Evolutionary conservation across 1,140 invertebrate genomes (phyloP).

Genomic region (Sitodiplosis mosellana): DNA sequence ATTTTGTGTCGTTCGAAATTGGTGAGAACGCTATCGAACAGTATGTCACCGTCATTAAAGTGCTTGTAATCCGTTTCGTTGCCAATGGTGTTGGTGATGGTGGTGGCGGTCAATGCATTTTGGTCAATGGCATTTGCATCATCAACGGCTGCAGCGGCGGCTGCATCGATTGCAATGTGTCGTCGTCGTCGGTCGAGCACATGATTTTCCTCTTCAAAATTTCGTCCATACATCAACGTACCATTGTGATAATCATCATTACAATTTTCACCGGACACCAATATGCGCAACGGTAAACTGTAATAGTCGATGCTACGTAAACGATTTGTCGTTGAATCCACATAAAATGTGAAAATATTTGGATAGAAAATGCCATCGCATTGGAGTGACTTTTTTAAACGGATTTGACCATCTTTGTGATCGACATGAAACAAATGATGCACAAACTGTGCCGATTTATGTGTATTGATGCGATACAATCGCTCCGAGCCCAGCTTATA

Average conservation of each 20-base stretch:
- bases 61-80: constrained; percentile 5
- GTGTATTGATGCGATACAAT: constrained; percentile 52
- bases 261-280: constrained; percentile 56
- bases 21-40: constrained; percentile 19
- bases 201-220: constrained; percentile 26
- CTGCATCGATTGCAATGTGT: not conserved
- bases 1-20: constrained; percentile 27
- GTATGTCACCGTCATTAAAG: constrained; percentile 18
- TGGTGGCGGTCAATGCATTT: no score
- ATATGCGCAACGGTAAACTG: constrained; percentile 55
- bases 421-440: constrained; percentile 56
- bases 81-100: constrained; percentile 2
- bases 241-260: constrained; percentile 28
- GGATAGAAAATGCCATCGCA: constrained; percentile 69
- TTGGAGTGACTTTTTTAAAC: constrained; percentile 45
- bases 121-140: no score
- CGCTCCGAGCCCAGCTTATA: constrained; percentile 51
- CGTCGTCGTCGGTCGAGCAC: constrained; percentile 3
- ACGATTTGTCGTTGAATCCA: constrained; percentile 63
- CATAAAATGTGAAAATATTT: constrained; percentile 65
- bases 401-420: constrained; percentile 51
- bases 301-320: constrained; percentile 66
- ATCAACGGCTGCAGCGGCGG: constrained; percentile 4
- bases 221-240: constrained; percentile 31
- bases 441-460: constrained; percentile 64